Conservation (phyloP, 2,888 invertebrate genomes). For the Sicus ferrugineus region DNA sequence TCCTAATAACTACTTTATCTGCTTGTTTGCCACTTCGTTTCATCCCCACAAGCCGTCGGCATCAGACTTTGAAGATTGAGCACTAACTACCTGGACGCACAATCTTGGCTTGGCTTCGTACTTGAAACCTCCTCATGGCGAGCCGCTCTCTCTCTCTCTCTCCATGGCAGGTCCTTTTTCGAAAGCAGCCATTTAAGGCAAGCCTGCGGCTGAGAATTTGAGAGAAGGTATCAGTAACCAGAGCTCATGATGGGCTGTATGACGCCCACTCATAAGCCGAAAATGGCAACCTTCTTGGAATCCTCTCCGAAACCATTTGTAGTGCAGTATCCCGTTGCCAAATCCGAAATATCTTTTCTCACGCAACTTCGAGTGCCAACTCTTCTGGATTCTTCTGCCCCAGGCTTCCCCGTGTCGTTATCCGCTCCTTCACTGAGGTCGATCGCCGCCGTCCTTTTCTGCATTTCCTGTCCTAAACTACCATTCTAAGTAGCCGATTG, state of each 20-base stretch:
- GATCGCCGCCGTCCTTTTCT: not conserved
- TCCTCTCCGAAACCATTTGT: not conserved
- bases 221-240: not conserved
- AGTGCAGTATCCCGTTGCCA: not conserved
- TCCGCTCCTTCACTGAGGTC: not conserved
- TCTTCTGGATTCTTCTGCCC: not conserved
- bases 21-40: too few species aligned
- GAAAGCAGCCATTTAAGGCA: not conserved
- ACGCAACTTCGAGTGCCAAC: slow-evolving; percentile 8
- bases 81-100: too few species aligned
- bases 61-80: too few species aligned
- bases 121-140: too few species aligned
- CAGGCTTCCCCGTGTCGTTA: not conserved
- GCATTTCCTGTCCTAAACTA: slow-evolving; percentile 15
- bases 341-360: slow-evolving; percentile 18
- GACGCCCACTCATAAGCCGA: slow-evolving; percentile 17
- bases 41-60: too few species aligned
- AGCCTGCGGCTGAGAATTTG: not conserved
- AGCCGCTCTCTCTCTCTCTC: too few species aligned
- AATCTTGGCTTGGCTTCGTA: too few species aligned
- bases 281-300: slow-evolving; percentile 19
- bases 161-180: too few species aligned
- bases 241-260: not conserved
- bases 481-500: not conserved
- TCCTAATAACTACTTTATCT: too few species aligned